These are phyloP conservation scores for Ursus arctos DNA, from an alignment of 2,113 vertebrate species.

Conservation along the genomic window DNA sequence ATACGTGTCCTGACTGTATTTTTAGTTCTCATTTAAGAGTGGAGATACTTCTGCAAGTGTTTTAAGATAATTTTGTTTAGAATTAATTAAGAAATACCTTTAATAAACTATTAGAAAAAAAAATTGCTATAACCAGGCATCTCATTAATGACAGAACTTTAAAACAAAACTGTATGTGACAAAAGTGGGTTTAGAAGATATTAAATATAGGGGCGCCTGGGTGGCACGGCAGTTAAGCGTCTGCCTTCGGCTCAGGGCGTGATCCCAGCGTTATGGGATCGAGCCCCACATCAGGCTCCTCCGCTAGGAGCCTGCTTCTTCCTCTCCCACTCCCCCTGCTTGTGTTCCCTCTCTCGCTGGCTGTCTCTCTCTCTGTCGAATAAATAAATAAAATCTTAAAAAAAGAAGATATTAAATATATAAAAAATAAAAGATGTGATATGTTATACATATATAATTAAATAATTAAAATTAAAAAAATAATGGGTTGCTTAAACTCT, in stretches of 20 bases:
- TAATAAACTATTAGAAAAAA: neutral
- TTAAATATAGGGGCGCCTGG: neutral
- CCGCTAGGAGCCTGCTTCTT: too few relatives aligned
- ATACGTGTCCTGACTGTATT: too few relatives aligned
- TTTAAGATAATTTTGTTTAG: neutral
- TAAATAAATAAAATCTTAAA: too few relatives aligned
- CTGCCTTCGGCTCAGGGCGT: too few relatives aligned
- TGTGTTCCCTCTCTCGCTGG: too few relatives aligned
- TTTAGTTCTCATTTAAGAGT: neutral
- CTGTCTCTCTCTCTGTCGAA: too few relatives aligned
- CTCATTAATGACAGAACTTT: neutral
- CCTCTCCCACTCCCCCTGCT: too few relatives aligned
- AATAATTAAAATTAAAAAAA: neutral
- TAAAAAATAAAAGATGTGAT: too few relatives aligned
- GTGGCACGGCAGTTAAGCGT: too few relatives aligned
- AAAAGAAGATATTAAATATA: neutral
- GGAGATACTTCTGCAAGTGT: neutral
- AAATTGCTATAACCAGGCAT: neutral
- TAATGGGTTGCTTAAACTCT: neutral
- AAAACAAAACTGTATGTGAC: neutral
- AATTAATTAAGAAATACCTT: neutral
- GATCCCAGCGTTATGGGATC: too few relatives aligned
- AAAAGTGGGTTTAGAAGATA: neutral
- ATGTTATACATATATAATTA: neutral
- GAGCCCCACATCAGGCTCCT: too few relatives aligned